Percentiles rank a stretch among this genome's conserved stretches.
Evolutionary conservation across 2,797 vertebrate genomes (phyloP).

Genomic region (Melanotaenia nigrans): DNA sequence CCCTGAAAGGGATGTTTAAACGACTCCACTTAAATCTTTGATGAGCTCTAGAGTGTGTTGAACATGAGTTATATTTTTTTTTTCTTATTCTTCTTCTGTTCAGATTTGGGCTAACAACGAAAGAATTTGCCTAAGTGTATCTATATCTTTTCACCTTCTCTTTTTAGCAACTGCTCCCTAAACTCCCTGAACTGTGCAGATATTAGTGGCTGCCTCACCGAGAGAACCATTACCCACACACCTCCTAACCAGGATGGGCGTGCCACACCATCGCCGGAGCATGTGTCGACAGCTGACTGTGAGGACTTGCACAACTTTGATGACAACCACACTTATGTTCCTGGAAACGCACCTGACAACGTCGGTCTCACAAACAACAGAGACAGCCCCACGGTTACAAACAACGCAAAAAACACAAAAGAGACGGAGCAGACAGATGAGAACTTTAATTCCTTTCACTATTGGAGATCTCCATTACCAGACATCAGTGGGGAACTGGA

Average conservation of each 20-base stretch:
- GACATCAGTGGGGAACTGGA: slow-evolving; percentile 90
- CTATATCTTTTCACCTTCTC: background rate
- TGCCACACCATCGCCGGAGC: slow-evolving; percentile 68
- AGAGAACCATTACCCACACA: slow-evolving; percentile 65
- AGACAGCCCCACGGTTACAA: slow-evolving; percentile 44
- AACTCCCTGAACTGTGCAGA: slow-evolving; percentile 71
- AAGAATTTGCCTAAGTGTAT: background rate
- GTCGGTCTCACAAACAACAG: slow-evolving; percentile 38
- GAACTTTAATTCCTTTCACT: slow-evolving; percentile 87
- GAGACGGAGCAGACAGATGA: slow-evolving; percentile 77
- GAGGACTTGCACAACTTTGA: slow-evolving; percentile 59
- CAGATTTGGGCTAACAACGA: background rate
- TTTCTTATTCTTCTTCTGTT: background rate
- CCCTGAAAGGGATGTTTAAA: background rate
- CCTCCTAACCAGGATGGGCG: slow-evolving; percentile 73
- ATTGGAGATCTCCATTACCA: slow-evolving; percentile 90
- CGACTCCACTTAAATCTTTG: background rate
- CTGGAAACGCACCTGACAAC: slow-evolving; percentile 14
- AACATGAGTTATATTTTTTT: background rate
- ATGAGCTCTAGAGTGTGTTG: background rate
- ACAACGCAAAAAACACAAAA: slow-evolving; percentile 61
- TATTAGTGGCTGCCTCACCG: slow-evolving; percentile 58
- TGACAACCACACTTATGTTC: slow-evolving; percentile 48
- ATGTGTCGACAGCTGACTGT: slow-evolving; percentile 50
- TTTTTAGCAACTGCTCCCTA: slow-evolving; percentile 72